Evolutionary conservation across 2,888 invertebrate species (phyloP).

Genomic region (Cristatella mucedo): DNA sequence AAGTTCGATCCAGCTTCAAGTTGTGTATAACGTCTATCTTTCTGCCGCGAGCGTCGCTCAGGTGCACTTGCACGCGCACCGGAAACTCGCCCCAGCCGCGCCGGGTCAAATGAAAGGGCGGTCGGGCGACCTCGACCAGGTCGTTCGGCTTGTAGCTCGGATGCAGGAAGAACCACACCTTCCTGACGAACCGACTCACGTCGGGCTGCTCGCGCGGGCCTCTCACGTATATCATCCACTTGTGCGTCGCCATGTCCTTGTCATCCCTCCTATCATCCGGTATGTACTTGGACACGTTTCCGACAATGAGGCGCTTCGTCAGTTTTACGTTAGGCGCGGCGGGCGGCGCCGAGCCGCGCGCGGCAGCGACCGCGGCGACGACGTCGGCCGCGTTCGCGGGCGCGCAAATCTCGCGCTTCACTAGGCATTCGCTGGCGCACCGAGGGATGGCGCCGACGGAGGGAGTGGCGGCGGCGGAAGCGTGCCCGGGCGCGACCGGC

Average conservation of each 20-base stretch:
- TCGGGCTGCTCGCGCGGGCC: conserved; percentile 48
- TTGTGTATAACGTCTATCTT: conserved; percentile 60
- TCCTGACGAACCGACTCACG: conserved; percentile 50
- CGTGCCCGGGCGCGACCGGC: not conserved
- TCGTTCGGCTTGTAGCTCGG: conserved; percentile 74
- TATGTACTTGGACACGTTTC: conserved; percentile 62
- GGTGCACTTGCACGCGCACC: conserved; percentile 60
- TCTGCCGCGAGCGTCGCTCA: conserved; percentile 55
- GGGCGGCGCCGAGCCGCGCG: not conserved
- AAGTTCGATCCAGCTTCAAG: conserved; percentile 54
- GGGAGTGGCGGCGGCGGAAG: not conserved
- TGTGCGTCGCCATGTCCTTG: conserved; percentile 57
- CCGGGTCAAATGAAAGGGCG: conserved; percentile 66
- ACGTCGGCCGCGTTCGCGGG: not conserved
- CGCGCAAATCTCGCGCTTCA: no score
- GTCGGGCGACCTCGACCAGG: conserved; percentile 55
- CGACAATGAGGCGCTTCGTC: conserved; percentile 39
- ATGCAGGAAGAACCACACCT: conserved; percentile 64
- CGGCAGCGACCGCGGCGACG: not conserved
- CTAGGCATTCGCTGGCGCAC: no score
- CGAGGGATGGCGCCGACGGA: no score
- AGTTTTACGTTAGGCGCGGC: conserved; percentile 20
- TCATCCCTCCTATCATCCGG: conserved; percentile 49
- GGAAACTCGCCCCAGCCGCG: conserved; percentile 88
- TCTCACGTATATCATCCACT: conserved; percentile 76